Base-by-base conservation (phyloP, 2,113 vertebrate genomes). In the Orthonyx spaldingii region DNA sequence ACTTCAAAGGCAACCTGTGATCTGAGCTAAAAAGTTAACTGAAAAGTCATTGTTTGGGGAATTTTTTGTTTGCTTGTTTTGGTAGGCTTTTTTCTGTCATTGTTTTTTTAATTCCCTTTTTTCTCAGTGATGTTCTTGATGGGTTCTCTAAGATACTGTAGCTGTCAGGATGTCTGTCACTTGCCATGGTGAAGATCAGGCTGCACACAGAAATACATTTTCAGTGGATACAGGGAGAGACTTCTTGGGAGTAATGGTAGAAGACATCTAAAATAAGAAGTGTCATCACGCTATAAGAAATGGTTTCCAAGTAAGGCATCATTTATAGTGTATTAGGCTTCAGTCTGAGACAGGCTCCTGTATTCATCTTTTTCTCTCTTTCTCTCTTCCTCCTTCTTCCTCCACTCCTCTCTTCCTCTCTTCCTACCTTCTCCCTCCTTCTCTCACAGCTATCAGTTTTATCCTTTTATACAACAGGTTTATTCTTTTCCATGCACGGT, bases 51-150 rank as follows among this genome's bases (percentile, higher is more conserved):
- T n/a, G 28, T 44, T 41, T 37, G 32, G 11, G 9, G 9, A 3
- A 7, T 8, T 44, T 42, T 49, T 64, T 56, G 27, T 42, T 81
- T 71, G 7, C 10, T 39, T 66, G 28, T 28, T 86, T 77, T 18
- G 8, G 14, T 30, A 60, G 28, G 15, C 5, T 37, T 52, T 50
- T 65, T 10, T 23, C n/a, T 49, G 13, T 18, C 1, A 0, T 33
- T 27, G 14, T 10, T 65, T 33, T 33, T 44, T 59, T 35, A 33
- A 69, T 64, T 28, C 13, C 3, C 0, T 42, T 64, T 80, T 80
- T 64, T 63, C 27, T 84, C 2, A 0, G 11, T 84, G 10, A 24
- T 70, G 6, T 30, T 70, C 27, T 84, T 78, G 55, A 59, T 71
- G 24, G 16, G 10, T 71, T 84, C 49, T 71, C 35, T 60, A 79